A percentile compares a stretch with the other conserved stretches of the same genome.
Conservation (phyloP, 2,113 vertebrate species). For the Mirounga angustirostris region DNA sequence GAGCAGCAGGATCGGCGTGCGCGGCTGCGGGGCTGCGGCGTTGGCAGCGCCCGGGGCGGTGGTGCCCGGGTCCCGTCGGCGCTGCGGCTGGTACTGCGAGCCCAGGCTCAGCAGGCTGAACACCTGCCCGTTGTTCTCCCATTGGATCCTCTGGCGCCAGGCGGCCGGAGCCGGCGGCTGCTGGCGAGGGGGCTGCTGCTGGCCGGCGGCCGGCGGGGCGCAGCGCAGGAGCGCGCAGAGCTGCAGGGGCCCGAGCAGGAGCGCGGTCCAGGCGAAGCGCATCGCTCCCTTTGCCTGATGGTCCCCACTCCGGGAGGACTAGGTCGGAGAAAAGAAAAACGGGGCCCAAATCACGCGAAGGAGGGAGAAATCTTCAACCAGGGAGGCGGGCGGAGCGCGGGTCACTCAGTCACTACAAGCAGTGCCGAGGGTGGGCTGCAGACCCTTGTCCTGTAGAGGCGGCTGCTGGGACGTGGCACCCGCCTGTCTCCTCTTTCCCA, state of each 20-base stretch:
- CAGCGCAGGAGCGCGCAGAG: conserved; percentile 85
- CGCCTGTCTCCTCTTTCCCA: conserved; percentile 43
- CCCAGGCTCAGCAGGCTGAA: conserved; percentile 93
- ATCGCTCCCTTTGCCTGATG: conserved; percentile 61
- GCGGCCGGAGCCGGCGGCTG: conserved; percentile 82
- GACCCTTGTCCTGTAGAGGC: neutral
- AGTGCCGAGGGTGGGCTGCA: neutral
- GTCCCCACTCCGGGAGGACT: neutral
- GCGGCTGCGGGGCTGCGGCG: conserved; percentile 78
- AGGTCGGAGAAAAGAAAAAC: neutral
- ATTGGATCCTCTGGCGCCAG: conserved; percentile 90
- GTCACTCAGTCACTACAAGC: neutral
- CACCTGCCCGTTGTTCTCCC: conserved; percentile 95
- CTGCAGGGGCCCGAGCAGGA: conserved; percentile 83
- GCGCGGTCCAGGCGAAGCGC: conserved; percentile 77
- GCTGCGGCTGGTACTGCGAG: conserved; percentile 90
- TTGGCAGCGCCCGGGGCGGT: conserved; percentile 79
- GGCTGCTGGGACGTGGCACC: conserved; percentile 71
- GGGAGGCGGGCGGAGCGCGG: neutral
- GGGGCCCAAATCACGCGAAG: conserved; percentile 20
- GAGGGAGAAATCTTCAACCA: neutral
- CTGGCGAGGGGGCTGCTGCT: conserved; percentile 82
- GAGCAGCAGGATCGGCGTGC: conserved; percentile 68
- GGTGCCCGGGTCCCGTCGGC: conserved; percentile 82
- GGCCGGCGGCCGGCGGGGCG: conserved; percentile 82